These are phyloP conservation scores for Glyptemys insculpta DNA, from an alignment of 2,797 vertebrate genomes.

Conservation along the genomic window DNA sequence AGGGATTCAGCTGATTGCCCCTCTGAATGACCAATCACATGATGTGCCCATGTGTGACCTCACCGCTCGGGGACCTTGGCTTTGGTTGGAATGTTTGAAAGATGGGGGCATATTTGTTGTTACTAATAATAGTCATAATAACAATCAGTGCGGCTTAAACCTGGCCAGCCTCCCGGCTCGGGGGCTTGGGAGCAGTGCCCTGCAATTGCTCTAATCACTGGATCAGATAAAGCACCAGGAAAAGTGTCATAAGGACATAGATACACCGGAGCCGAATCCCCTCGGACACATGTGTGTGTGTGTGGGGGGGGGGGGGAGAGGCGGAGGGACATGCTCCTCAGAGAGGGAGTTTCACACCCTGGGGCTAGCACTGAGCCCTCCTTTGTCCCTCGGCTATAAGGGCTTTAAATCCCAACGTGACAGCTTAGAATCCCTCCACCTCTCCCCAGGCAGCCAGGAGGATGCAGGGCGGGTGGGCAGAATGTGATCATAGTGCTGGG, in stretches of 20 bases:
- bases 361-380: neutral
- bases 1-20: rapidly evolving
- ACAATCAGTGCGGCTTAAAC: neutral
- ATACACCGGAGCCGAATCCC: neutral
- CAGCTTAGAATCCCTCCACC: neutral
- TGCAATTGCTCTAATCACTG: slow-evolving; percentile 14
- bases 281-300: no score
- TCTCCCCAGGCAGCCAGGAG: neutral
- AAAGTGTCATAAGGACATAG: slow-evolving; percentile 21
- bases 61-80: neutral
- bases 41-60: rapidly evolving
- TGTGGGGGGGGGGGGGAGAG: neutral
- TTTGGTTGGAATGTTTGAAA: neutral
- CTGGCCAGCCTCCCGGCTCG: neutral
- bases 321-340: neutral
- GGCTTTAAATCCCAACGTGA: neutral
- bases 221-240: slow-evolving; percentile 61
- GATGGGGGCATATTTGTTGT: neutral
- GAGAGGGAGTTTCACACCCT: neutral
- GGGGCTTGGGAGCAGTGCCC: neutral
- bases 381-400: neutral
- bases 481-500: neutral
- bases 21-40: neutral
- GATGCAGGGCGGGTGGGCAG: no score
- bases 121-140: neutral